These are phyloP conservation scores for Drosophila emarginata DNA, from an alignment of 2,888 invertebrate genomes.

Conservation along the genomic window DNA sequence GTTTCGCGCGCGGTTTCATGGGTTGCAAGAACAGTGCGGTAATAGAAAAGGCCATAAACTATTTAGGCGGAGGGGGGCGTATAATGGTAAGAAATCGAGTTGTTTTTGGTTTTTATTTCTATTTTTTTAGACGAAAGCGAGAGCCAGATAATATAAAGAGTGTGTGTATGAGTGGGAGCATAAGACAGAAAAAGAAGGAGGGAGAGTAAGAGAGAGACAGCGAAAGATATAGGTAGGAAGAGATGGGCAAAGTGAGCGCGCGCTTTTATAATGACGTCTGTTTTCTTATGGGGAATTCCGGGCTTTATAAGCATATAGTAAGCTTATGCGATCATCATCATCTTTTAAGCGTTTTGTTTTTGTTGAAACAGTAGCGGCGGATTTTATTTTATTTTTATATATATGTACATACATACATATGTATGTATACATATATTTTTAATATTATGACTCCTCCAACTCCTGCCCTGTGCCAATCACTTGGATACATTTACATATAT, in stretches of 20 bases:
- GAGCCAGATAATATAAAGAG: slow-evolving; percentile 44
- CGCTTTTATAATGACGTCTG: slow-evolving; percentile 66
- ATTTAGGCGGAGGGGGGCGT: slow-evolving; percentile 7
- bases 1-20: slow-evolving; percentile 36
- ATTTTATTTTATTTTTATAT: slow-evolving; percentile 46
- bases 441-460: slow-evolving; percentile 21
- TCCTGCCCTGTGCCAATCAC: slow-evolving; percentile 8
- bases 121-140: slow-evolving; percentile 62
- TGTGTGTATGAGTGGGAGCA: not conserved
- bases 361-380: slow-evolving; percentile 59
- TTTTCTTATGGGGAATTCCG: slow-evolving; percentile 68
- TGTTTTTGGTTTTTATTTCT: not conserved
- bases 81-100: slow-evolving; percentile 41
- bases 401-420: not conserved
- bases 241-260: slow-evolving; percentile 25
- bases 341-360: slow-evolving; percentile 40
- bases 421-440: slow-evolving; percentile 14
- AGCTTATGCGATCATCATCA: slow-evolving; percentile 68
- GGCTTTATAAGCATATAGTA: slow-evolving; percentile 62
- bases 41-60: slow-evolving; percentile 44
- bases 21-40: slow-evolving; percentile 47
- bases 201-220: not conserved
- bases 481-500: not conserved
- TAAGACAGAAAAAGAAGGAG: slow-evolving; percentile 10
- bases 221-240: slow-evolving; percentile 10